phyloP scores from a whole-genome alignment of 2,113 vertebrate species.

The Grallaria varia region DNA sequence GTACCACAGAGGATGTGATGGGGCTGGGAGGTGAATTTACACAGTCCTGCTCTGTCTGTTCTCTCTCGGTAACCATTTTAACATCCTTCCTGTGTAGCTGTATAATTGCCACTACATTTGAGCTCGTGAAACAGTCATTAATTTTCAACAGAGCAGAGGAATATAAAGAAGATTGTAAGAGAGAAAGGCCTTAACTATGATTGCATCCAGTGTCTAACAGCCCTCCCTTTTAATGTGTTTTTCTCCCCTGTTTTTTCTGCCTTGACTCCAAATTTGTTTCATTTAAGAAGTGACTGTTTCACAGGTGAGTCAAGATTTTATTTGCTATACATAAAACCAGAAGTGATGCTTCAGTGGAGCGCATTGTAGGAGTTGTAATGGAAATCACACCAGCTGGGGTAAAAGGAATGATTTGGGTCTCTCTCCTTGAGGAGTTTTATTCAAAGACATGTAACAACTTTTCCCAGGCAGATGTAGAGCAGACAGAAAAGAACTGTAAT shows the following conservation, averaged over 20 bases:
- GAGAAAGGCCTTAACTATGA: not conserved
- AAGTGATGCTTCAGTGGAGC: not conserved
- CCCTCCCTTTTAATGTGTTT: not conserved
- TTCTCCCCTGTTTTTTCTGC: not conserved
- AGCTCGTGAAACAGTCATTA: not conserved
- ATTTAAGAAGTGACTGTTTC: not conserved
- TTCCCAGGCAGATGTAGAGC: not conserved
- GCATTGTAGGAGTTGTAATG: not conserved
- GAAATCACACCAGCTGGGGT: fast-evolving
- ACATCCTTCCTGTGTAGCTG: not conserved
- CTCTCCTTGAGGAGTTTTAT: not conserved
- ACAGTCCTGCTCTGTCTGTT: not conserved
- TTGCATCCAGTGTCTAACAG: not conserved
- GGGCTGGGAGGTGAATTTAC: not conserved
- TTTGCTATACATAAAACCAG: not conserved
- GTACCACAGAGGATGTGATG: not conserved
- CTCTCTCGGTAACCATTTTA: not conserved
- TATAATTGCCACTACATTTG: not conserved
- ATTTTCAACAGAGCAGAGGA: not conserved
- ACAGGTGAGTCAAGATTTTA: not conserved
- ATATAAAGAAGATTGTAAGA: not conserved
- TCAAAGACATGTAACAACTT: not conserved
- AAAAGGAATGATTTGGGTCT: not conserved
- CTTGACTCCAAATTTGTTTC: not conserved
- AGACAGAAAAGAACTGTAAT: not conserved